Conservation (phyloP, 2,797 vertebrate genomes). For the Pelochelys cantorii region DNA sequence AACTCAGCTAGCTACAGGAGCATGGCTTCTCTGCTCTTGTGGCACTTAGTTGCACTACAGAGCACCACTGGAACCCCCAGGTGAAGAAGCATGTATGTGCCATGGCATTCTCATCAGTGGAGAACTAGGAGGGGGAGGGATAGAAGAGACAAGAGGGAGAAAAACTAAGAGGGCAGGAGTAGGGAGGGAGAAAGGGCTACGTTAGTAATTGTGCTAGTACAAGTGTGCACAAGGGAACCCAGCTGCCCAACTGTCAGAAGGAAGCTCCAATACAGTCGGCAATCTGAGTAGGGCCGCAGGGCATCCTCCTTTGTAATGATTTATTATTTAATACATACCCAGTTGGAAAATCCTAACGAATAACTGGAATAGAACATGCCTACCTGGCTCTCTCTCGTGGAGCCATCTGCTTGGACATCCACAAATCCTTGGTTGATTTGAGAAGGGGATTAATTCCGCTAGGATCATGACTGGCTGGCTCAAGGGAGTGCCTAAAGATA, state of each 20-base stretch:
- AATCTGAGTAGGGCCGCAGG: not conserved
- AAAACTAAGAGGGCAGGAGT: not conserved
- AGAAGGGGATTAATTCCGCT: slow-evolving; percentile 45
- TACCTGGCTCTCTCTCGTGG: not conserved
- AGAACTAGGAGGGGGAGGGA: not conserved
- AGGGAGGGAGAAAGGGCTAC: not conserved
- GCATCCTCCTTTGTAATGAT: not conserved
- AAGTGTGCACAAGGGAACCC: not conserved
- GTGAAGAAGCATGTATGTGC: slow-evolving; percentile 45
- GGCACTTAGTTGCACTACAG: not conserved
- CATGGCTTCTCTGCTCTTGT: slow-evolving; percentile 1
- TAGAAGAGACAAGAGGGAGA: slow-evolving; percentile 46
- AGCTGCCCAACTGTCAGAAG: not conserved
- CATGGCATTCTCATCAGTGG: slow-evolving; percentile 4
- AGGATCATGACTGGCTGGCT: not conserved
- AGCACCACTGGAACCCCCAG: not conserved
- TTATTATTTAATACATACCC: not conserved
- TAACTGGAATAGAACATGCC: not conserved
- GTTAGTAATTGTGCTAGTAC: not conserved
- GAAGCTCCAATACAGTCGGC: not conserved
- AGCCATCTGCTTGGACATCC: slow-evolving; percentile 65
- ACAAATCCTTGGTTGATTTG: slow-evolving; percentile 62
- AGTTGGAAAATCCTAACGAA: slow-evolving; percentile 2
- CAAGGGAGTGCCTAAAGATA: slow-evolving; percentile 58
- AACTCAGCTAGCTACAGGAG: not conserved